Evolutionary conservation across 1,140 invertebrate species (phyloP), one percentile per base, ranked within the genome.

Genomic region (Geopemphigus sp.): DNA sequence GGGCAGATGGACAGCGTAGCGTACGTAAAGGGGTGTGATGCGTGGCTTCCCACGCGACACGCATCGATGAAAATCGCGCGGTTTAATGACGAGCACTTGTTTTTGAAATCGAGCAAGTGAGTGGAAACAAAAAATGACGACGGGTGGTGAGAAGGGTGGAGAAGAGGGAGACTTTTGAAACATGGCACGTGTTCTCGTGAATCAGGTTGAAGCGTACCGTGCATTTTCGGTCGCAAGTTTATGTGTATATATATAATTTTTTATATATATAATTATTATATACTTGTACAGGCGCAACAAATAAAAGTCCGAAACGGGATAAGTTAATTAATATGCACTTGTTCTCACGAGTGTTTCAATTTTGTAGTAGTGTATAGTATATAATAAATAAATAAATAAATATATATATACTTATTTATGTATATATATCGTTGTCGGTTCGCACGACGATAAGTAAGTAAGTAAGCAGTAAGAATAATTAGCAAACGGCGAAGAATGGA

Each of bases 61-160:
- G 74, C 74, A 78, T 78, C 74, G 32, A 29, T 24, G 59, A 61
- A 59, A 19, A 3, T 24, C 53, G 47, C 24, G 73, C 57, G 24
- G 56, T 78, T 19, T 78, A 78, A 78, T 78, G 74, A 78, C 57
- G 74, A 63, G 74, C 74, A 78, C 74, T 78, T 78, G 74, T 78
- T 59, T 70, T 72, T n/a, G 26, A 56, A 24, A 45, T 14, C 45
- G 12, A 78, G 26, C 74, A 78, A 78, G 74, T 78, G 74, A 39
- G 8, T 8, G 32, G n/a, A n/a, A 39, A 39, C 57, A 26, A 12
- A 26, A 45, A 39, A 57, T 39, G 39, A 68, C 39, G 50, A 5
- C 39, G n/a, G n/a, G n/a, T n/a, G n/a, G n/a, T n/a, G n/a, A n/a
- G n/a, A n/a, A n/a, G n/a, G n/a, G n/a, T n/a, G n/a, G n/a, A 5